A percentile compares a stretch with the other conserved stretches of the same genome.
Conservation (phyloP, 2,113 vertebrate genomes). For the Crocuta crocuta region DNA sequence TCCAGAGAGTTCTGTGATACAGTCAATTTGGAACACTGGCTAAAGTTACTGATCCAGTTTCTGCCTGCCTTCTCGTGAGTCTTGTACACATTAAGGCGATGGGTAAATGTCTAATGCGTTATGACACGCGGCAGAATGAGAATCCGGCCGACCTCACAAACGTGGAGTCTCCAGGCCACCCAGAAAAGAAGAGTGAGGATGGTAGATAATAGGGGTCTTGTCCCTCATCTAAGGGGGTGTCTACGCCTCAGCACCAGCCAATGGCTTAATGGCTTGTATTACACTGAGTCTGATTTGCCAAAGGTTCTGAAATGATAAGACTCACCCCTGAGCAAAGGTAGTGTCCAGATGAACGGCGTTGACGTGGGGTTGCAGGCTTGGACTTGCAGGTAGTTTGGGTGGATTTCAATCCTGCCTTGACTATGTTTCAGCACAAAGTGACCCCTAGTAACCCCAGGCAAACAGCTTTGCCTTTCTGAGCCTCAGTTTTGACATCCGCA, state of each 20-base stretch:
- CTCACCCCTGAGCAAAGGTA: background rate
- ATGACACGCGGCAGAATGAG: rapidly evolving
- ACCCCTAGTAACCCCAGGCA: background rate
- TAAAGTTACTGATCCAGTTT: rapidly evolving
- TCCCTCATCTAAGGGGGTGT: background rate
- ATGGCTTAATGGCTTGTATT: background rate
- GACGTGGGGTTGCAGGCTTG: rapidly evolving
- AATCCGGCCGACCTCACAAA: background rate
- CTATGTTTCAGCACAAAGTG: background rate
- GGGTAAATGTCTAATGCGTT: rapidly evolving
- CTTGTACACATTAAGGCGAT: rapidly evolving
- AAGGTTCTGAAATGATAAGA: background rate
- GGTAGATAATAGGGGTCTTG: background rate
- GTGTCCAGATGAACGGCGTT: background rate
- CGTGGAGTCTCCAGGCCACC: background rate
- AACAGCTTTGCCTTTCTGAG: background rate
- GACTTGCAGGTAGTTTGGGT: background rate
- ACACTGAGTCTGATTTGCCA: background rate
- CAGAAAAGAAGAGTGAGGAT: rapidly evolving
- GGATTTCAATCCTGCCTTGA: background rate
- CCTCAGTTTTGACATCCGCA: background rate
- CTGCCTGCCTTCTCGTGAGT: background rate
- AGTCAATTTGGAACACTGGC: background rate
- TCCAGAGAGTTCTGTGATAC: background rate
- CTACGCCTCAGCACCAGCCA: rapidly evolving